phyloP scores from a whole-genome alignment of 2,113 vertebrate genomes.

The Cichladusa arquata region DNA sequence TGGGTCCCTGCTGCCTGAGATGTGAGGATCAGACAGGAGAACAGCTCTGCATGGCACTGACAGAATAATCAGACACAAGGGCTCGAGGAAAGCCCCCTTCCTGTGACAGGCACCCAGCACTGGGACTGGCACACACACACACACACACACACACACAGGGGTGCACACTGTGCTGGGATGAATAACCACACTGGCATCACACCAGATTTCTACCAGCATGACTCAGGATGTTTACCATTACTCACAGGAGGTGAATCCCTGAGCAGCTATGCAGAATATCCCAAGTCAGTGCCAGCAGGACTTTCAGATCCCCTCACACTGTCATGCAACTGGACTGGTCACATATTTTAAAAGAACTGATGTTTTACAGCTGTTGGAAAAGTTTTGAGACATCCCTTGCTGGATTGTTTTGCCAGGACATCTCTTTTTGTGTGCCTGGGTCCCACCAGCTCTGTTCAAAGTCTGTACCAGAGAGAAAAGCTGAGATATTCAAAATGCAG shows the following conservation, averaged over 20 bases:
- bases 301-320: not conserved
- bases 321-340: not conserved
- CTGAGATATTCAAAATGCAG: not conserved
- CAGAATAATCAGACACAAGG: not conserved
- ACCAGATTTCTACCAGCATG: not conserved
- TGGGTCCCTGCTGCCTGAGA: not conserved
- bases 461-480: not conserved
- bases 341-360: not conserved
- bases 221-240: constrained; percentile 30
- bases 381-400: not conserved
- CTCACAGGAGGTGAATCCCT: constrained; percentile 64
- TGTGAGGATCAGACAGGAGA: rapidly evolving
- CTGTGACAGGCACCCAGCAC: not conserved
- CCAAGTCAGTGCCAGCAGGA: not conserved
- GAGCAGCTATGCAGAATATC: constrained; percentile 47
- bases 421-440: not conserved
- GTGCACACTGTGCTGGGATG: not conserved
- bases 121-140: too few species aligned
- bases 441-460: not conserved
- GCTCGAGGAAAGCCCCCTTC: not conserved
- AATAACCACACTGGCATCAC: not conserved
- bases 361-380: constrained; percentile 20
- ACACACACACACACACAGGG: too few species aligned
- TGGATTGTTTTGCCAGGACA: not conserved
- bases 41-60: not conserved